A percentile compares a stretch with the other conserved stretches of the same genome.
These are phyloP conservation scores for Chaetodon trifascialis DNA, from an alignment of 2,113 vertebrate species.

Conservation along the genomic window DNA sequence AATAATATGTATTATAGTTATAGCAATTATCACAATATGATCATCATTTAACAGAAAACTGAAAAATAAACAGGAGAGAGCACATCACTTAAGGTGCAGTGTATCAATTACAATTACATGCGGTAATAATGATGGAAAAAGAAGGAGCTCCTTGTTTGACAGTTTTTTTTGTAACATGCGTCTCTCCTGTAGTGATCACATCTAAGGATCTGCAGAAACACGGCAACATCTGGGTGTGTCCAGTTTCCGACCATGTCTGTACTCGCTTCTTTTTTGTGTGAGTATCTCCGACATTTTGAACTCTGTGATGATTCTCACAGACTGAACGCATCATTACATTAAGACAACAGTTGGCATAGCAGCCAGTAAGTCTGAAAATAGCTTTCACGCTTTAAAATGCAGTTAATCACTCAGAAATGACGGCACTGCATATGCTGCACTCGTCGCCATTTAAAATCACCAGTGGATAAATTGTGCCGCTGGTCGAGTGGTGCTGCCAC, in stretches of 20 bases:
- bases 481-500: background rate
- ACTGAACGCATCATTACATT: background rate
- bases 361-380: background rate
- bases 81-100: background rate
- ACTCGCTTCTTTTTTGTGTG: constrained; percentile 99
- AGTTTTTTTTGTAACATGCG: background rate
- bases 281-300: constrained; percentile 77
- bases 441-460: constrained; percentile 19
- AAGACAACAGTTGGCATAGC: background rate
- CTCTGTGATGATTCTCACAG: background rate
- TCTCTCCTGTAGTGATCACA: constrained; percentile 90
- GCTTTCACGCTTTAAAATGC: constrained; percentile 14
- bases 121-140: background rate
- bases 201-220: constrained; percentile 99
- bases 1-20: background rate
- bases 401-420: background rate
- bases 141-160: background rate
- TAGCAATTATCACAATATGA: background rate
- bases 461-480: background rate
- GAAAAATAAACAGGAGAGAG: background rate
- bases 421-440: background rate
- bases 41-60: background rate
- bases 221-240: constrained; percentile 99
- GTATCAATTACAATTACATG: background rate
- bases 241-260: constrained; percentile 98